Conservation (phyloP, 2,113 vertebrate genomes). For the Phainopepla nitens region DNA sequence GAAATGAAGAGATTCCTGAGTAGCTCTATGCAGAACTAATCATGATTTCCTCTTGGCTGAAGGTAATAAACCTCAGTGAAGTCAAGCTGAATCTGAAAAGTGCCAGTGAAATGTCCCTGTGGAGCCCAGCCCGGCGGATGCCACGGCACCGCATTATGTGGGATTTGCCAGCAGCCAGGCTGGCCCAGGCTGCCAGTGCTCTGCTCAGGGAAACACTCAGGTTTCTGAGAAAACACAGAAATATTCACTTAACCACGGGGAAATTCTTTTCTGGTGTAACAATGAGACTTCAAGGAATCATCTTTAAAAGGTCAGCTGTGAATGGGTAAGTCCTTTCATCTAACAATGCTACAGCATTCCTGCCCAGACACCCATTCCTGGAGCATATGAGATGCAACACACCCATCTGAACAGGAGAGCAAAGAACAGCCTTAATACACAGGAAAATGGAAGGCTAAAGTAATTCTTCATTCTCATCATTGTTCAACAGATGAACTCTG, state of each 20-base stretch:
- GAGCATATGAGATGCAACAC: neutral
- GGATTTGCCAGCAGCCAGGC: neutral
- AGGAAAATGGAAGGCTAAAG: neutral
- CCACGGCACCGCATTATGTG: accelerated
- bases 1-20: slow-evolving; percentile 19
- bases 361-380: neutral
- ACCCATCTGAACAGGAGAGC: neutral
- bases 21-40: slow-evolving; percentile 15
- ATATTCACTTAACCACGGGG: neutral
- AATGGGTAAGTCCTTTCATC: neutral
- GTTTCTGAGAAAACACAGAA: neutral
- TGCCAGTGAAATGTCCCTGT: neutral
- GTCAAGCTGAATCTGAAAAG: neutral
- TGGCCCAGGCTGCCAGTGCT: neutral
- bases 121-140: neutral
- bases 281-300: neutral
- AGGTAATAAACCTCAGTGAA: slow-evolving; percentile 30
- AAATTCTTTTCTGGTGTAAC: neutral
- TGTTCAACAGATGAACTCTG: neutral
- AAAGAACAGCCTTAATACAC: neutral
- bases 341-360: neutral
- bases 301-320: neutral
- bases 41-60: neutral
- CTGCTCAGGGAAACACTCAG: neutral
- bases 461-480: neutral